Evolutionary conservation across 2,797 vertebrate species (phyloP), one percentile per base, ranked within the genome.

Genomic region (Lepus townsendii): DNA sequence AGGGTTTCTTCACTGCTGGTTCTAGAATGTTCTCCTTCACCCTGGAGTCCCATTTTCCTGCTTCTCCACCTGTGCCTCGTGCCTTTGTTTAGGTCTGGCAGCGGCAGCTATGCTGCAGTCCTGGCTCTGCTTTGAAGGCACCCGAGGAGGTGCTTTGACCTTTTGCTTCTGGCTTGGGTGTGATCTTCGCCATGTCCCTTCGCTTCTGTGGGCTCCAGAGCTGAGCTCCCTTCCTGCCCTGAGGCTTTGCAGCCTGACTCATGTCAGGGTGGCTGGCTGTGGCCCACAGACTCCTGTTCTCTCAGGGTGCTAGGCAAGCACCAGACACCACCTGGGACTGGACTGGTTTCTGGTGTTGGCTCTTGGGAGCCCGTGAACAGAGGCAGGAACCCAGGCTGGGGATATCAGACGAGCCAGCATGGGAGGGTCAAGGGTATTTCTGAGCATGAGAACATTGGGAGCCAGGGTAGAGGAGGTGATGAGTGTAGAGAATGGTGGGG

Each of bases 251-350:
- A 17, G 26, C 71, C 86, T 17, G 47, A 27, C 7, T 65, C 42
- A 5, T 1, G 3, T 19, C 24, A 10, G 16, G 54, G 19, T 20
- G 19, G 54, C 14, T 19, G 17, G 13, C 54, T 57, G 54, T 57
- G 1, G 83, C 83, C 93, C 24, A 62, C 17, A 19, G 10, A 20
- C 65, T 68, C 79, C 7, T 8, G 1, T 42, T 80, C 38, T 57
- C 0, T 4, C 26, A 65, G 72, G 35, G 7, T 1, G 16, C 63
- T 35, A 32, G 30, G 8, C 0, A 9, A 57, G 50, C 12, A 24
- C 62, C 54, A 57, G 54, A 57, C 54, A 57, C 54, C 7, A 57
- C 54, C 54, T 57, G 17, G 14, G 73, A 54, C 20, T 76, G 20
- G 54, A 2, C 9, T 5, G 7, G 73, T 63, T 54, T 83, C 47